Conservation (phyloP, 2,113 vertebrate genomes). For the Corythornis vintsioides region DNA sequence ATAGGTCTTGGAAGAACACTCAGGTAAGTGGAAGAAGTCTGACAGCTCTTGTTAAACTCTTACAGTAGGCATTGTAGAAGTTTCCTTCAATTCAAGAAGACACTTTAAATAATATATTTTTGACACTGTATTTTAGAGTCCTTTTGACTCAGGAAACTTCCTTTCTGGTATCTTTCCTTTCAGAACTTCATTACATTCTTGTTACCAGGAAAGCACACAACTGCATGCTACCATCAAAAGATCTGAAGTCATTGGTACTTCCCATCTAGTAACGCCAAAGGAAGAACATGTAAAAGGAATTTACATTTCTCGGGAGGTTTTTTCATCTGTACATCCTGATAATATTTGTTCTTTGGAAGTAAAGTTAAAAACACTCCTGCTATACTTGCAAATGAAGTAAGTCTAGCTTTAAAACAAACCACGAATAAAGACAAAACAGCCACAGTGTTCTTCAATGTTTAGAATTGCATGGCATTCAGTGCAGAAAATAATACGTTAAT, state of each 20-base stretch:
- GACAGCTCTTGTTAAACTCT: neutral
- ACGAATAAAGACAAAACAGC: neutral
- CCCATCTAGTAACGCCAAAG: neutral
- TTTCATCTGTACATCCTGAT: neutral
- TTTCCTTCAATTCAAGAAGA: neutral
- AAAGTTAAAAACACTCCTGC: neutral
- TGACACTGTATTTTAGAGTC: neutral
- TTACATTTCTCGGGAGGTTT: neutral
- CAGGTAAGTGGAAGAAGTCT: neutral
- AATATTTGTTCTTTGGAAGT: neutral
- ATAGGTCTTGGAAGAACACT: neutral
- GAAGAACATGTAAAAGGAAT: neutral
- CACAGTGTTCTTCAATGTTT: neutral
- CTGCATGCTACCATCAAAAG: neutral
- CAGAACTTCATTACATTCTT: neutral
- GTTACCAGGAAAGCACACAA: neutral
- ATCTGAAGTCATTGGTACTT: neutral
- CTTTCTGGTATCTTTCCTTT: neutral
- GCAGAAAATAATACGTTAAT: conserved; percentile 22
- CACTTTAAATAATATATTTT: neutral
- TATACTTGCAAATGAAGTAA: neutral
- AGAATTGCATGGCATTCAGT: neutral
- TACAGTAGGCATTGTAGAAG: neutral
- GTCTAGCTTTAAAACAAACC: neutral
- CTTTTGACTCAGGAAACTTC: neutral